Evolutionary conservation across 2,888 invertebrate species (phyloP), one percentile per base, ranked within the genome.

Genomic region (Idaea dimidiata): DNA sequence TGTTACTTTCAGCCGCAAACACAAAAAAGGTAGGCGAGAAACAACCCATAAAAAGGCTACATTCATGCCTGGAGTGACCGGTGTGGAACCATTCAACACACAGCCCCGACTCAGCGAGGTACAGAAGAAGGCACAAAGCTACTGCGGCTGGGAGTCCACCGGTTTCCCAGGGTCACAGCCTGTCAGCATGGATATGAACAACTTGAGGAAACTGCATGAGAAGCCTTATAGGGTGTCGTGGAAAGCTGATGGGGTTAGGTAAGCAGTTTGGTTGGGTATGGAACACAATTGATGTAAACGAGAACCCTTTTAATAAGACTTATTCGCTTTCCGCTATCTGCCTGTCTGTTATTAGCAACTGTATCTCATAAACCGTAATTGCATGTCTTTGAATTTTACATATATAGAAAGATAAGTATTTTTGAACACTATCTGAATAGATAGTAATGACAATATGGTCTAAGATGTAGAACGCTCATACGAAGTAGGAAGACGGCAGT

Each of bases 211-310:
- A 14, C 87, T 99, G 3, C 93, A 94, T 33, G 88, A 95, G 70
- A 97, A 97, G 79, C 97, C 97, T 0, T 99, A 99, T 81, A 95
- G 96, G 82, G 99, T 99, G 0, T 99, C 99, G 1, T 99, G 99
- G 99, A 99, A 99, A 84, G 99, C 99, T 10, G 99, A 99, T 87
- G 99, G 99, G 54, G 97, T 97, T 43, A 95, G 98, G 96, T 97
- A 82, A 81, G 72, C 61, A 14, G 5, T n/a, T 58, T 18, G 54
- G 2, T 5, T 3, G 3, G 24, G 24, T 24, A 3, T 5, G 3
- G 24, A 3, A 24, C 24, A 1, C 24, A 5, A 24, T 3, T 1
- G 24, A 5, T 24, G 5, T 3, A 24, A 24, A 24, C 24, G 24
- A 5, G 24, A 24, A n/a, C 5, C 5, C 24, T 24, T 3, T 24